A percentile compares a stretch with the other conserved stretches of the same genome.
Evolutionary conservation across 2,888 invertebrate species (phyloP).

Genomic region (Xestia c-nigrum): DNA sequence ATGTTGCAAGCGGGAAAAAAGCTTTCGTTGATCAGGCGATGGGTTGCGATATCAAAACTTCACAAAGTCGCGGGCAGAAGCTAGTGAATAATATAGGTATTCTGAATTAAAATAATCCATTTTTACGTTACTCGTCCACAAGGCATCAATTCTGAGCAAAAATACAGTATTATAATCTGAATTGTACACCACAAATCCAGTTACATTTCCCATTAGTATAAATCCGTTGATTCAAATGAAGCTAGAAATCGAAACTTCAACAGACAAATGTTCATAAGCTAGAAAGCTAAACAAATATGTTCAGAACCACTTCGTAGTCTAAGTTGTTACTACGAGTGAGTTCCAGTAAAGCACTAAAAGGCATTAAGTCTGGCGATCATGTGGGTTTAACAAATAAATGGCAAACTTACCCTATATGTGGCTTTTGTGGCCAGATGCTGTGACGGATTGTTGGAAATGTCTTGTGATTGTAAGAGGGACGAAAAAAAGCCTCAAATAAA

Average conservation of each 20-base stretch:
- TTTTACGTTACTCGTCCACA: neutral
- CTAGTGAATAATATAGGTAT: no score
- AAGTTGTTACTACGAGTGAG: conserved; percentile 15
- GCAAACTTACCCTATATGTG: conserved; percentile 12
- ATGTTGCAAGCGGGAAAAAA: no score
- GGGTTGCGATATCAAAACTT: no score
- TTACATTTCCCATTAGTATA: conserved; percentile 5
- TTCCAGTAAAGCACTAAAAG: conserved; percentile 19
- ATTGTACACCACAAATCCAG: neutral
- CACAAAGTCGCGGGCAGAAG: no score
- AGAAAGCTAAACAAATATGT: conserved; percentile 32
- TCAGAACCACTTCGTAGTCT: conserved; percentile 13
- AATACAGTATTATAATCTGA: neutral
- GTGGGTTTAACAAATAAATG: conserved; percentile 43
- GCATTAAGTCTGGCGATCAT: conserved; percentile 40
- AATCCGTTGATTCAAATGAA: conserved; percentile 5
- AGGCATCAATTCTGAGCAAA: neutral
- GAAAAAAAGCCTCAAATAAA: neutral
- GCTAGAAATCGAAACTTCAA: neutral
- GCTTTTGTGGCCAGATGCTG: conserved; percentile 28
- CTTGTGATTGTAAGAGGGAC: neutral
- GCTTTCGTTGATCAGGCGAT: no score
- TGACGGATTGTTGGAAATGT: neutral
- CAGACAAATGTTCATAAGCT: conserved; percentile 2
- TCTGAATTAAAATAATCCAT: neutral